phyloP scores from a whole-genome alignment of 1,140 invertebrate genomes.

The Tetragnatha versicolor region DNA sequence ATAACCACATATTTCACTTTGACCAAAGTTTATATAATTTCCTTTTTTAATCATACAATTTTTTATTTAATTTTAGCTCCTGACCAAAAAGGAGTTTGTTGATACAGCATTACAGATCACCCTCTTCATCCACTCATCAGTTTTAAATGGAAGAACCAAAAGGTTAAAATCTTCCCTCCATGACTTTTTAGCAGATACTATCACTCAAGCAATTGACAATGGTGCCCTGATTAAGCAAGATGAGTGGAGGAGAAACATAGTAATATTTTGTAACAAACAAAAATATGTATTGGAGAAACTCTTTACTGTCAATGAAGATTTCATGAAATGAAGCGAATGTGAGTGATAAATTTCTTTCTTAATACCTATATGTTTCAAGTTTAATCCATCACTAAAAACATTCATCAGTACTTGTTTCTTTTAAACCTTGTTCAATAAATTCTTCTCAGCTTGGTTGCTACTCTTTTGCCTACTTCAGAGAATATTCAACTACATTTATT shows the following conservation, averaged over 20 bases:
- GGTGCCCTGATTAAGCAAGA: background rate
- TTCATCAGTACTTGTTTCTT: no score
- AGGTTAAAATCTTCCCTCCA: background rate
- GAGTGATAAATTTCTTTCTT: no score
- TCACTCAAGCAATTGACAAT: background rate
- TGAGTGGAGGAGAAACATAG: background rate
- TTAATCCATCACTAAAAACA: no score
- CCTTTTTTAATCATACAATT: background rate
- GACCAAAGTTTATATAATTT: background rate
- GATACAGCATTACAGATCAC: background rate
- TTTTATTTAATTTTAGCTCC: constrained; percentile 7
- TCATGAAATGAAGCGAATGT: no score
- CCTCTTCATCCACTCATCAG: constrained; percentile 6
- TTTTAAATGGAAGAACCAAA: background rate
- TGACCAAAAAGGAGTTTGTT: constrained; percentile 21
- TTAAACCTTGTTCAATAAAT: no score
- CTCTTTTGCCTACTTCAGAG: no score
- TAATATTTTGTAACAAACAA: constrained; percentile 24
- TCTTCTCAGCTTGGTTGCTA: no score
- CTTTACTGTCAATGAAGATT: background rate
- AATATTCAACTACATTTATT: no score
- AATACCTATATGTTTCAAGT: no score
- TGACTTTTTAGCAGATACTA: background rate
- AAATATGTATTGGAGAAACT: constrained; percentile 13
- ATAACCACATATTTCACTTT: background rate